These are phyloP conservation scores for Eupithecia dodoneata DNA, from an alignment of 2,888 invertebrate genomes.

Conservation along the genomic window DNA sequence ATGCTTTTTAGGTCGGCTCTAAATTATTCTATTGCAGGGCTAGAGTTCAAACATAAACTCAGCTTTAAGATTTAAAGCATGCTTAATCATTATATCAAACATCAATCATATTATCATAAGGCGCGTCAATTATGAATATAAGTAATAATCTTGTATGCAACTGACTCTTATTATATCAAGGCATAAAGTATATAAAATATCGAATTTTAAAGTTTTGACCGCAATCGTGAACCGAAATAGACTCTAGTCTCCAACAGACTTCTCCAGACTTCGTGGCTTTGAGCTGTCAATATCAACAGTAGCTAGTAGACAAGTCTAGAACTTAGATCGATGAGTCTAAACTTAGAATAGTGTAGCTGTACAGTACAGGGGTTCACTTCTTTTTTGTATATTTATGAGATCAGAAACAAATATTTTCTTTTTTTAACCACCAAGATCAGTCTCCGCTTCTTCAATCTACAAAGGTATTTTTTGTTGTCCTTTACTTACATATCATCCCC, in stretches of 20 bases:
- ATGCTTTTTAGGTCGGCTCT: constrained; percentile 2
- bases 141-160: not conserved
- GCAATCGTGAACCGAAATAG: not conserved
- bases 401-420: not conserved
- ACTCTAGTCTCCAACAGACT: not conserved
- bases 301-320: not conserved
- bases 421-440: too few relatives aligned
- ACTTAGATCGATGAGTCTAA: not conserved
- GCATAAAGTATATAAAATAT: not conserved
- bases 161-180: not conserved
- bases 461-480: not conserved
- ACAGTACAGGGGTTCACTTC: not conserved
- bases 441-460: not conserved
- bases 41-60: constrained; percentile 13
- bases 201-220: not conserved
- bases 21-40: constrained; percentile 12
- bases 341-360: not conserved
- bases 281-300: constrained; percentile 3
- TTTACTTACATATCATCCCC: not conserved
- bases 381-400: not conserved
- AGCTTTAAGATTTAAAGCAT: constrained; percentile 1
- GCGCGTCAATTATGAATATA: not conserved
- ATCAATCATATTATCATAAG: not conserved
- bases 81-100: constrained; percentile 8
- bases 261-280: not conserved